Conservation (phyloP, 2,113 vertebrate species). For the Illadopsis cleaveri region DNA sequence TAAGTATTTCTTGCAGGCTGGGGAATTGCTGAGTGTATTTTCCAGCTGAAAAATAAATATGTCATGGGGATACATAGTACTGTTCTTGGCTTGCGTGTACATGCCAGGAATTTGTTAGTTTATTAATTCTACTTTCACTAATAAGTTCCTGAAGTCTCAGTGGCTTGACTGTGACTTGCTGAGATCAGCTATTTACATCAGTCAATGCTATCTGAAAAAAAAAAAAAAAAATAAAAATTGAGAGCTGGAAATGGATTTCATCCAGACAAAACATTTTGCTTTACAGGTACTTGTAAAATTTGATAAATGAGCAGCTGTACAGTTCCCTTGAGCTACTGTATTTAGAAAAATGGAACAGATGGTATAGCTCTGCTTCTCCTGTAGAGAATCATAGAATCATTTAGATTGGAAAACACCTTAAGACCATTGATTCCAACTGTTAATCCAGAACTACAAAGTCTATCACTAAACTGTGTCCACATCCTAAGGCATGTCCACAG, state of each 20-base stretch:
- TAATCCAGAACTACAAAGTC: neutral
- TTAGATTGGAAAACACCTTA: neutral
- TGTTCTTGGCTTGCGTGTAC: neutral
- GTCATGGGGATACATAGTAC: neutral
- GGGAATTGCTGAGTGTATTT: neutral
- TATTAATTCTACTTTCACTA: neutral
- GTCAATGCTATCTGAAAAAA: neutral
- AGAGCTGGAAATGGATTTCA: neutral
- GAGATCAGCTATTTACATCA: neutral
- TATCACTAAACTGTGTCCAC: neutral
- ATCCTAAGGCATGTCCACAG: neutral
- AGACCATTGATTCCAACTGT: neutral
- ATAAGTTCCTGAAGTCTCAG: neutral
- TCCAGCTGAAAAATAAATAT: neutral
- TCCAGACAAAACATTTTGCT: conserved; percentile 22
- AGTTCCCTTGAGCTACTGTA: neutral
- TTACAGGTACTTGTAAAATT: conserved; percentile 27
- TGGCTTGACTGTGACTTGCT: neutral
- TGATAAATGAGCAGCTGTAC: conserved; percentile 8
- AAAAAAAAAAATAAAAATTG: neutral
- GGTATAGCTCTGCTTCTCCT: neutral
- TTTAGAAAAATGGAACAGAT: conserved; percentile 13
- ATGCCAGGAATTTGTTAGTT: neutral
- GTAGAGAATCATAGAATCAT: neutral
- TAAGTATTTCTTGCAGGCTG: neutral